Conservation (phyloP, 2,113 vertebrate species). For the Tachysurus vachellii region DNA sequence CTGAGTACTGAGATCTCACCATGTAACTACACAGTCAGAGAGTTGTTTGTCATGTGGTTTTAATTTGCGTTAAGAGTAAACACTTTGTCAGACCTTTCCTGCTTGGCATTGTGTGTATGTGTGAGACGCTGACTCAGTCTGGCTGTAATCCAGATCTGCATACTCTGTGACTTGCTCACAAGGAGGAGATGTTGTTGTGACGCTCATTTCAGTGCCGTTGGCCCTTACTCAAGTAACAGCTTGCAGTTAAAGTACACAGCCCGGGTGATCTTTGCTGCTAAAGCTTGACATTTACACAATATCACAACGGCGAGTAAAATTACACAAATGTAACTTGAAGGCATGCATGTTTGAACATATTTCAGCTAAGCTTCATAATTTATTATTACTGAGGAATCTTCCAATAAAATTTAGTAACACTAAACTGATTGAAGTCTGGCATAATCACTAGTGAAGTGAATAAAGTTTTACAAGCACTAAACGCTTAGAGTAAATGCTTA, state of each 20-base stretch:
- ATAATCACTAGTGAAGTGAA: not conserved
- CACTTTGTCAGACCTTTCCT: not conserved
- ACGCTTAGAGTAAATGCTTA: no score
- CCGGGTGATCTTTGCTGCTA: not conserved
- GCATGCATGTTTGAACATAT: not conserved
- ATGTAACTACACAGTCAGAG: not conserved
- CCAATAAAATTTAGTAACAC: not conserved
- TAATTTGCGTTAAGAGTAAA: not conserved
- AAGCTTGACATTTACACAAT: not conserved
- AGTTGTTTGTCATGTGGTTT: not conserved
- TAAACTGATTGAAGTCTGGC: not conserved
- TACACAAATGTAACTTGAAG: not conserved
- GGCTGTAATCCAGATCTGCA: constrained; percentile 37
- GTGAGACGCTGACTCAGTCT: constrained; percentile 20
- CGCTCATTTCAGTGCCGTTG: constrained; percentile 28
- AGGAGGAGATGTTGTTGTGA: constrained; percentile 36
- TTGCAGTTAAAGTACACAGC: constrained; percentile 42
- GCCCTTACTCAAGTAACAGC: constrained; percentile 52
- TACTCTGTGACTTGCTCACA: constrained; percentile 39
- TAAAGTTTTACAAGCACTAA: not conserved
- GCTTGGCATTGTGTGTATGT: not conserved
- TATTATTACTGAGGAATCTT: not conserved
- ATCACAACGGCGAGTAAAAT: not conserved
- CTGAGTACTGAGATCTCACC: not conserved
- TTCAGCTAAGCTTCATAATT: not conserved